These are phyloP conservation scores for Gymnothorax javanicus DNA, from an alignment of 2,797 vertebrate genomes.

Conservation along the genomic window DNA sequence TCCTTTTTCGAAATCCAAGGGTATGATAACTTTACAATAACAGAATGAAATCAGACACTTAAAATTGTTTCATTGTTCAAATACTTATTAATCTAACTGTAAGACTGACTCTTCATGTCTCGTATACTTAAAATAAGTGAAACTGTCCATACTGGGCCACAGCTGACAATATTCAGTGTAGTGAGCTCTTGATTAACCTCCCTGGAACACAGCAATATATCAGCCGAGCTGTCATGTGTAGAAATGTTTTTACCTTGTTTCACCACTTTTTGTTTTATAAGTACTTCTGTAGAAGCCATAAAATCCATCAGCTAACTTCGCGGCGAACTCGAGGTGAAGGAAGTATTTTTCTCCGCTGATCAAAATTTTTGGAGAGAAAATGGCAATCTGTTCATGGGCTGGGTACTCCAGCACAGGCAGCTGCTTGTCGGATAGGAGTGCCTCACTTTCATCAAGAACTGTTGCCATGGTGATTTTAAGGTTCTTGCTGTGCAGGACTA, in stretches of 20 bases:
- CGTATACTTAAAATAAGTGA: background rate
- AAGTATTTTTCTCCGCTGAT: slow-evolving; percentile 71
- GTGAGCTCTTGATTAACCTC: background rate
- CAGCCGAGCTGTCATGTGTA: background rate
- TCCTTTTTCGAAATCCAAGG: too few relatives aligned
- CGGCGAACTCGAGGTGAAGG: slow-evolving; percentile 72
- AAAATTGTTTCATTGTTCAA: too few relatives aligned
- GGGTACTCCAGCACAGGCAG: slow-evolving; percentile 75
- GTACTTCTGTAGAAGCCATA: slow-evolving; percentile 79
- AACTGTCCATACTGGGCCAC: background rate
- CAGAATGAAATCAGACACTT: too few relatives aligned
- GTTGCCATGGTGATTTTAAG: slow-evolving; percentile 68
- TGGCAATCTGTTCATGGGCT: slow-evolving; percentile 76
- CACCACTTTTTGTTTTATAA: slow-evolving; percentile 67
- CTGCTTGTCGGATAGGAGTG: slow-evolving; percentile 62
- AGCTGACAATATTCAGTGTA: background rate
- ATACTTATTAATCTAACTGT: too few relatives aligned
- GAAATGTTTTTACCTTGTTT: slow-evolving; percentile 66
- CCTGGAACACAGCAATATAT: background rate
- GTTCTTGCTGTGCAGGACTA: slow-evolving; percentile 73
- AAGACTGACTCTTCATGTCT: background rate
- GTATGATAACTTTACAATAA: too few relatives aligned
- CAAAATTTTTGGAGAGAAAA: slow-evolving; percentile 75
- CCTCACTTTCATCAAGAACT: slow-evolving; percentile 64
- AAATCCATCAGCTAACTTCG: slow-evolving; percentile 70